Conservation (phyloP, 2,797 vertebrate species). For the Anabas testudineus region DNA sequence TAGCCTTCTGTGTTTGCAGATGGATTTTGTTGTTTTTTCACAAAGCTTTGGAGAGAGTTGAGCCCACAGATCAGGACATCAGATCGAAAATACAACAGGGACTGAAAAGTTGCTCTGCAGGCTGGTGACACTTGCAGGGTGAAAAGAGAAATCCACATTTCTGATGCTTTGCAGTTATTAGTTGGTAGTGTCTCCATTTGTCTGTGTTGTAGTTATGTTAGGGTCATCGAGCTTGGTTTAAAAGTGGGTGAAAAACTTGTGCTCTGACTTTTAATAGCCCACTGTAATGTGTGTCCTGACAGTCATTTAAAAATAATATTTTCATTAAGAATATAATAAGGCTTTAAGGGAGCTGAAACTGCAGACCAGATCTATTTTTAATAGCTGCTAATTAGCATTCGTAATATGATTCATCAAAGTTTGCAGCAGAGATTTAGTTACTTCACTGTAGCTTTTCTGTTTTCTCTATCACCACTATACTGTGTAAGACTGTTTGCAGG, state of each 20-base stretch:
- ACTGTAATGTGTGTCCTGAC: background rate
- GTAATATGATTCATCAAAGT: slow-evolving; percentile 10
- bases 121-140: background rate
- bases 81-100: background rate
- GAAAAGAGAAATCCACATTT: no score
- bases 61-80: slow-evolving; percentile 12
- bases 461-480: background rate
- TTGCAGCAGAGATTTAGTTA: background rate
- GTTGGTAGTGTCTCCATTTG: no score
- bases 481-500: background rate
- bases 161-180: no score
- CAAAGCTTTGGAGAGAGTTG: slow-evolving; percentile 2
- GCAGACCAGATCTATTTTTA: background rate
- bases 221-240: no score
- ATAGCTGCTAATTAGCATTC: background rate
- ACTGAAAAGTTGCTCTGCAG: background rate
- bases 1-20: slow-evolving; percentile 15
- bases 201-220: no score
- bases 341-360: slow-evolving; percentile 3
- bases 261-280: no score
- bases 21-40: slow-evolving; percentile 8
- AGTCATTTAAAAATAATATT: background rate
- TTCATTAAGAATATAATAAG: slow-evolving; percentile 31
- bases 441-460: background rate
- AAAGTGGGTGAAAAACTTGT: no score